A percentile compares a stretch with the other conserved stretches of the same genome.
phyloP scores from a whole-genome alignment of 2,113 vertebrate species.

The Gavia stellata region DNA sequence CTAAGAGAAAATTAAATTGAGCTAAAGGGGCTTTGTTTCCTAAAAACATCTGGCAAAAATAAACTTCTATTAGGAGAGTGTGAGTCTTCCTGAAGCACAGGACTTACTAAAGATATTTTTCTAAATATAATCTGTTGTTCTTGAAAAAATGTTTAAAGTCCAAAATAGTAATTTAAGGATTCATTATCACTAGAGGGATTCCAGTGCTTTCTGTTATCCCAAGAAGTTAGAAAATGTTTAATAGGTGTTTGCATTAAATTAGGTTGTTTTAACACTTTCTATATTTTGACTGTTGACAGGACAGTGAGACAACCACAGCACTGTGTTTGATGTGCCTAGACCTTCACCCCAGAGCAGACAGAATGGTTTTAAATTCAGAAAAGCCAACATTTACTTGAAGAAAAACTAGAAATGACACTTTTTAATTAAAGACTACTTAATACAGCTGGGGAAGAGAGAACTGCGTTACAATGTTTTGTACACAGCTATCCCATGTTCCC shows the following conservation, averaged over 20 bases:
- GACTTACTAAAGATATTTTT: neutral
- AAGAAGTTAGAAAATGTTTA: neutral
- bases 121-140: neutral
- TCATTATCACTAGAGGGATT: neutral
- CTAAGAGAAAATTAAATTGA: neutral
- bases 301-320: neutral
- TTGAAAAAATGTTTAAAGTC: neutral
- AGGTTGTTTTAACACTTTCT: neutral
- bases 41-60: neutral
- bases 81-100: neutral
- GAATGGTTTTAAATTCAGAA: neutral
- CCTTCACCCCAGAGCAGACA: neutral
- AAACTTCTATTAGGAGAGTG: neutral
- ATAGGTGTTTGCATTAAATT: neutral
- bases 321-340: neutral
- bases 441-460: neutral
- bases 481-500: neutral
- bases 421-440: neutral
- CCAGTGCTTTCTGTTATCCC: neutral
- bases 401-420: neutral
- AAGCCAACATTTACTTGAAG: neutral
- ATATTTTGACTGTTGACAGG: neutral
- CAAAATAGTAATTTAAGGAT: neutral
- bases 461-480: neutral
- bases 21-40: neutral